A percentile compares a stretch with the other conserved stretches of the same genome.
These are phyloP conservation scores for Plusia festucae DNA, from an alignment of 2,888 invertebrate genomes.

Conservation along the genomic window DNA sequence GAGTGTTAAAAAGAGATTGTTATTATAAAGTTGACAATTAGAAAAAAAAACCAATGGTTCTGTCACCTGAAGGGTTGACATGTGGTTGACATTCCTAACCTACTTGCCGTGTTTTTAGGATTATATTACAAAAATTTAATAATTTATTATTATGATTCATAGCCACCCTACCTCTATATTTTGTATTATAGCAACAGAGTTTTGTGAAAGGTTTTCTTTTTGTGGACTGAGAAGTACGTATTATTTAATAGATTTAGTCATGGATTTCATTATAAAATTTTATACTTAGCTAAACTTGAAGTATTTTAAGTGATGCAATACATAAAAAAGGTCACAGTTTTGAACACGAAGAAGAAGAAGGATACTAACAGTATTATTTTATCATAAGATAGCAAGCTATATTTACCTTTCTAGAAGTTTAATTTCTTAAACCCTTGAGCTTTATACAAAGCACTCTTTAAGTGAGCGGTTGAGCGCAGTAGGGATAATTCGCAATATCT, in stretches of 20 bases:
- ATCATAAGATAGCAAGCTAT: too few relatives aligned
- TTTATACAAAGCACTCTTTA: not conserved
- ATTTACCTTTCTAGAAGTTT: too few relatives aligned
- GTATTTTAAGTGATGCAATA: not conserved
- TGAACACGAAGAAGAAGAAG: too few relatives aligned
- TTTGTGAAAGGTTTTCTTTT: slow-evolving; percentile 96
- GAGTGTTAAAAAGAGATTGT: not conserved
- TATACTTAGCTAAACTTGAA: too few relatives aligned
- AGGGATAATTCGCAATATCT: slow-evolving; percentile 3
- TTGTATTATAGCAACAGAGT: slow-evolving; percentile 95
- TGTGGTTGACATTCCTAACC: not conserved
- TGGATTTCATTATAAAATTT: too few relatives aligned
- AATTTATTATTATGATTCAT: slow-evolving; percentile 60
- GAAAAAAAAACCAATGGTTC: not conserved
- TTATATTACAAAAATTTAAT: slow-evolving; percentile 16
- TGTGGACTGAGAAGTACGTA: slow-evolving; percentile 93
- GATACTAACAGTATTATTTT: too few relatives aligned
- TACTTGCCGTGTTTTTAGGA: slow-evolving; percentile 11
- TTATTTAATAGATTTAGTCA: not conserved
- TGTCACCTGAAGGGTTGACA: not conserved
- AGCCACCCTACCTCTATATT: slow-evolving; percentile 92
- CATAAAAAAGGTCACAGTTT: not conserved
- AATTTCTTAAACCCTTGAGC: too few relatives aligned
- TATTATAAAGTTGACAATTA: not conserved
- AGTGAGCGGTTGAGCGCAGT: slow-evolving; percentile 12